These are phyloP conservation scores for Hemiscyllium ocellatum DNA, from an alignment of 2,113 vertebrate species.

Conservation along the genomic window DNA sequence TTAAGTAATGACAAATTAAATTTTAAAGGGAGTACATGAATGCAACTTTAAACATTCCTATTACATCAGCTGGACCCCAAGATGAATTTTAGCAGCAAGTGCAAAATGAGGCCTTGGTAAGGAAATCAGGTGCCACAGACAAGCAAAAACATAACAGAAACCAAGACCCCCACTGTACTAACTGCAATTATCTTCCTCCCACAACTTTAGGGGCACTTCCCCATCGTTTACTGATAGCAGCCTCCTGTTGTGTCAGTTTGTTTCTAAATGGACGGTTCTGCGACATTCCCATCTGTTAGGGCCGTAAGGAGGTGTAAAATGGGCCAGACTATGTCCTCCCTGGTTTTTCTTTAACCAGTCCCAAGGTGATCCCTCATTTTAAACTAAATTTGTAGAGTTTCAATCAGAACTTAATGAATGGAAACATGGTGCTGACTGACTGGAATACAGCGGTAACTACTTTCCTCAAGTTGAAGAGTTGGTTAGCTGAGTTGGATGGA, in stretches of 20 bases:
- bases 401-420: neutral
- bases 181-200: neutral
- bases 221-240: neutral
- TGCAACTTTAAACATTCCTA: neutral
- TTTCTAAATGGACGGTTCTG: neutral
- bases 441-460: neutral
- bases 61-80: neutral
- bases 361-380: no score
- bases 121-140: no score
- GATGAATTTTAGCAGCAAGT: neutral
- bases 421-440: neutral
- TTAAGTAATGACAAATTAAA: neutral
- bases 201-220: neutral
- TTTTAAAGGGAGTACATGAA: no score
- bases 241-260: neutral
- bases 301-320: neutral
- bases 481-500: no score
- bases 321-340: neutral
- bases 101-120: neutral
- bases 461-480: neutral
- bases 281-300: neutral
- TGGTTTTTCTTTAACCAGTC: neutral
- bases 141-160: neutral
- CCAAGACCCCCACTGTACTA: neutral
- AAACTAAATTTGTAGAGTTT: neutral